Evolutionary conservation across 1,140 invertebrate genomes (phyloP).

Genomic region (Lepidurus couesii): DNA sequence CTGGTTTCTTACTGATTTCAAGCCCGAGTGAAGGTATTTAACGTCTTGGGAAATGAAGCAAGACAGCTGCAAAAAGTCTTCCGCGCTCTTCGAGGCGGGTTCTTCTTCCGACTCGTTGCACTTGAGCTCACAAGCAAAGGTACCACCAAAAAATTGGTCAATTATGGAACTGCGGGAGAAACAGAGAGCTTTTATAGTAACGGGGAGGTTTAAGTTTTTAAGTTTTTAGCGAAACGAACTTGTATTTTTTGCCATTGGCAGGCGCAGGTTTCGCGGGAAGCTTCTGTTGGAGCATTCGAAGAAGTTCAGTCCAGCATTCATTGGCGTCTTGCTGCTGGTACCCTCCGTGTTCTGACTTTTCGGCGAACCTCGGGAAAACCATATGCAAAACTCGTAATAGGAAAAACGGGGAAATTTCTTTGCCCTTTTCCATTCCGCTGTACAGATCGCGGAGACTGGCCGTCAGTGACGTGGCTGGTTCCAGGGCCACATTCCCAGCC

Average conservation of each 20-base stretch:
- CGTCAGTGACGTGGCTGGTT: constrained; percentile 63
- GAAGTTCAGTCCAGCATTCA: constrained; percentile 92
- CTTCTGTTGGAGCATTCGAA: constrained; percentile 86
- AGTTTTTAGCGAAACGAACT: constrained; percentile 34
- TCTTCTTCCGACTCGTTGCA: constrained; percentile 83
- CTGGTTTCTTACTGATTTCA: constrained; percentile 61
- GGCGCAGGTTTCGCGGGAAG: constrained; percentile 53
- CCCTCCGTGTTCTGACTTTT: constrained; percentile 73
- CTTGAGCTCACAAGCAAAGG: constrained; percentile 79
- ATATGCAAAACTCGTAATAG: constrained; percentile 76
- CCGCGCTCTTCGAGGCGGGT: constrained; percentile 61
- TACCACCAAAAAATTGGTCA: constrained; percentile 90
- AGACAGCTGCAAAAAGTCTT: constrained; percentile 90
- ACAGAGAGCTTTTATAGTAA: constrained; percentile 27
- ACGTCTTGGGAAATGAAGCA: constrained; percentile 99
- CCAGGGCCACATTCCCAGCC: constrained; percentile 43
- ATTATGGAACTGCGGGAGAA: constrained; percentile 62
- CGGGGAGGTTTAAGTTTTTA: constrained; percentile 38
- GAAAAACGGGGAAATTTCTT: constrained; percentile 67
- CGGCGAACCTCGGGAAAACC: constrained; percentile 88
- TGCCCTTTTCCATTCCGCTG: constrained; percentile 62
- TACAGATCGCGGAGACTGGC: constrained; percentile 74
- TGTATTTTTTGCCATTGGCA: constrained; percentile 39
- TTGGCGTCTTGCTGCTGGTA: constrained; percentile 81
- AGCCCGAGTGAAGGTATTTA: constrained; percentile 90